Conservation (phyloP, 2,797 vertebrate species). For the Mallotus villosus region DNA sequence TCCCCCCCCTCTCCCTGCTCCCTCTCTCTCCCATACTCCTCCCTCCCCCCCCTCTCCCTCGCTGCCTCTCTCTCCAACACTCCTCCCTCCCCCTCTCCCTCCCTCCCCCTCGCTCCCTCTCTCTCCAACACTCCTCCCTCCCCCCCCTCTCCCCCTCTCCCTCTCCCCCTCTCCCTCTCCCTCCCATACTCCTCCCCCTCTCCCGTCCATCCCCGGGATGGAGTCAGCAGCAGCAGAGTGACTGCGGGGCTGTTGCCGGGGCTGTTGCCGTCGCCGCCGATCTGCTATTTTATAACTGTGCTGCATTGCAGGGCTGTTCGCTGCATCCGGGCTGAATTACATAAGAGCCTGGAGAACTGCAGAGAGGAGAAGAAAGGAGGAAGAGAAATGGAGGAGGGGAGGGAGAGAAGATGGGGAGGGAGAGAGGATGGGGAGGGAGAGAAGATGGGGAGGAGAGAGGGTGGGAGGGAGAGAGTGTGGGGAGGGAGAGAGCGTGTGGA, state of each 20-base stretch:
- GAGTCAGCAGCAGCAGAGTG: conserved; percentile 12
- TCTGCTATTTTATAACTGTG: conserved; percentile 53
- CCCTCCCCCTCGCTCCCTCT: not conserved
- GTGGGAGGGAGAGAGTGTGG: no score
- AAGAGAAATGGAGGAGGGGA: not conserved
- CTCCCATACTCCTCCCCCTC: no score
- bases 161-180: no score
- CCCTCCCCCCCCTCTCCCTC: not conserved
- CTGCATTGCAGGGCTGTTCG: conserved; percentile 64
- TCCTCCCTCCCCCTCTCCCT: not conserved
- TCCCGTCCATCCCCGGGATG: not conserved
- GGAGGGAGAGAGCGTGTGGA: no score
- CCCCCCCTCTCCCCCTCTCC: not conserved
- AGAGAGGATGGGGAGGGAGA: no score
- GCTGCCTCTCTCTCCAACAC: not conserved
- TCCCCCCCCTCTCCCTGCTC: no score
- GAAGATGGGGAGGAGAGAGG: no score
- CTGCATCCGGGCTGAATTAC: conserved; percentile 41
- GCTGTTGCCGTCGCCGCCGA: no score
- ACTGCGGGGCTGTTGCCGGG: conserved; percentile 9
- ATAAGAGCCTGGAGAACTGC: conserved; percentile 28
- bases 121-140: no score
- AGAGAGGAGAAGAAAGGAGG: not conserved
- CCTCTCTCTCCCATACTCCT: no score
- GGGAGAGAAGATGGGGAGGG: no score